Base-by-base conservation (phyloP, 2,797 vertebrate species). In the Bovichtus variegatus region DNA sequence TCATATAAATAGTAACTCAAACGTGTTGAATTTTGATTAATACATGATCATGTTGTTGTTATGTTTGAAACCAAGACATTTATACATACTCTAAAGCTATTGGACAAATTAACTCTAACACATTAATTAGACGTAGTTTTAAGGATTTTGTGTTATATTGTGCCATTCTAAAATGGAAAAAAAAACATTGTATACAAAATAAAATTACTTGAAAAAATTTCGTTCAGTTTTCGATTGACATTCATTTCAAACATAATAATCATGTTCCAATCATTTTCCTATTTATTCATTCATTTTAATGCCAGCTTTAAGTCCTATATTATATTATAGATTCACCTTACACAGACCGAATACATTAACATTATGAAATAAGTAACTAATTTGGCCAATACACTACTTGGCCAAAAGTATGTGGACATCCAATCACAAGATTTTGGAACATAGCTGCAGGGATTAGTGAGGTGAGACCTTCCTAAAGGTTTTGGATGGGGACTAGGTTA, bases 131-230 rank as follows among this genome's bases (percentile, higher is more conserved):
- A 71, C 67, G 41, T 51, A 44, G 21, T 68, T 53, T 63, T 10
- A 51, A 57, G 29, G 6, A 1, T 55, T 55, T 63, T 78, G 15
- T 88, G 55, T 81, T 44, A n/a, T 27, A 34, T 16, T 89, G 76
- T 85, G 41, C 16, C 15, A 47, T 54, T 69, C 66, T 41, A 68
- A 75, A 84, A 74, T 87, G 73, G 44, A 75, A 68, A n/a, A 68
- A n/a, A 69, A 78, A 58, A 29, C 25, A 55, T 12, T 88, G 77
- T 84, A 64, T 29, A 27, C 29, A 50, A 78, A 92, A 91, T 86
- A 89, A 91, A 88, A 84, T 11, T 0, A 73, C 55, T 84, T 80
- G 25, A 25, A 80, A 82, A 81, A 82, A 64, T 3, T n/a, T 23
- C 19, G 57, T 64, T 76, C 54, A 73, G 76, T 55, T 80, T 84